Evolutionary conservation across 2,888 invertebrate genomes (phyloP).

Genomic region (Standfussiana lucernea): DNA sequence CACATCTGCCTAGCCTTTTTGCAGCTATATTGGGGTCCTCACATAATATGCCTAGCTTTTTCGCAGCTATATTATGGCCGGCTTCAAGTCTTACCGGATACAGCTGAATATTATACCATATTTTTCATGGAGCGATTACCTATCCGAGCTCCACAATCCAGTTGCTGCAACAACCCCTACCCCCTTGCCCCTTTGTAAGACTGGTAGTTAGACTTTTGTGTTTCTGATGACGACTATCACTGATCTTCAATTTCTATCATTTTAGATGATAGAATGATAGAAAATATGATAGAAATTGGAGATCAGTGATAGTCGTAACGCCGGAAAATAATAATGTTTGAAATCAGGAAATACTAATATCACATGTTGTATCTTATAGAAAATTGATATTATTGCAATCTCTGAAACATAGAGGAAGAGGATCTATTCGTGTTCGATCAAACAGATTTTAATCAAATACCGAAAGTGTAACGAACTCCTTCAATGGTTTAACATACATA

Average conservation of each 20-base stretch:
- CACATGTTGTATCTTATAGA: not conserved
- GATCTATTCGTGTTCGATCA: not conserved
- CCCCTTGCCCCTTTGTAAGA: not conserved
- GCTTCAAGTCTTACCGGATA: not conserved
- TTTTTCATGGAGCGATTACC: not conserved
- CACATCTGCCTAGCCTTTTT: not conserved
- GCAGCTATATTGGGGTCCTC: not conserved
- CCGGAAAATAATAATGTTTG: not conserved
- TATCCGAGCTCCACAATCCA: not conserved
- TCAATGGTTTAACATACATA: not conserved
- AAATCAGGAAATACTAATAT: not conserved
- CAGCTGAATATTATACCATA: not conserved
- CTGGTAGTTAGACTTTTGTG: not conserved
- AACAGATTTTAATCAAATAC: constrained; percentile 15
- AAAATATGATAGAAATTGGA: no score
- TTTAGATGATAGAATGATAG: no score
- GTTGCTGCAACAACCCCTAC: not conserved
- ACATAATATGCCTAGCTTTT: no score
- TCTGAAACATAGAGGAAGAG: not conserved
- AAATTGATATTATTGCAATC: constrained; percentile 10
- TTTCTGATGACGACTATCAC: no score
- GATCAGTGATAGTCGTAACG: no score
- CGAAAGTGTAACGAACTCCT: not conserved
- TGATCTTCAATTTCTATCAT: no score
- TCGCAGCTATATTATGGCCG: no score